Percentiles rank a stretch among this genome's conserved stretches.
These are phyloP conservation scores for Pocillopora damicornis DNA, from an alignment of 64 coral and sea anemone species.

Conservation along the genomic window DNA sequence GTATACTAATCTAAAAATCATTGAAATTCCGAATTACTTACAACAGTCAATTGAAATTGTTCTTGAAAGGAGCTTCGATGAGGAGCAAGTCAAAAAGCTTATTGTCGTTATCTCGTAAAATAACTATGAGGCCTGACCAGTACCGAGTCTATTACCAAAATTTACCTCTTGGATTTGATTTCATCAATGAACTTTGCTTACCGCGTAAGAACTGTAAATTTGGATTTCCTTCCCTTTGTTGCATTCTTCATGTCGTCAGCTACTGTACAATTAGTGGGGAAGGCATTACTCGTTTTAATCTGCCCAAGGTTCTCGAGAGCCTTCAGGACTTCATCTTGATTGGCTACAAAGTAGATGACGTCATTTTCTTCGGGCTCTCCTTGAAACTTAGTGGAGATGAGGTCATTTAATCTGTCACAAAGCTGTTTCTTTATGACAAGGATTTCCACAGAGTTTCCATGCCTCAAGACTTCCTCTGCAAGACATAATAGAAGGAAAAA, in stretches of 20 bases:
- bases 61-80: too few species aligned
- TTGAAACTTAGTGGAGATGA: conserved; percentile 87
- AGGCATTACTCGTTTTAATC: conserved; percentile 93
- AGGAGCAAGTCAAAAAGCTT: too few species aligned
- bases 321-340: conserved; percentile 89
- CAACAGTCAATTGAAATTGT: too few species aligned
- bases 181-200: conserved; percentile 1
- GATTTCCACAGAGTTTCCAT: conserved; percentile 93
- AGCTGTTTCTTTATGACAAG: conserved; percentile 93
- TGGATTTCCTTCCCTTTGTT: conserved; percentile 72
- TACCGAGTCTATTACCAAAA: too few species aligned
- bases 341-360: conserved; percentile 88
- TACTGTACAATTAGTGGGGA: conserved; percentile 82
- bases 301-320: conserved; percentile 85
- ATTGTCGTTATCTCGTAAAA: too few species aligned
- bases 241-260: conserved; percentile 78
- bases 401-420: conserved; percentile 82
- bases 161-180: too few species aligned
- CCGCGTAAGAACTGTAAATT: conserved; percentile 86
- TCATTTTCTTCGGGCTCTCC: conserved; percentile 98
- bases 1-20: too few species aligned
- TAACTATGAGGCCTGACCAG: too few species aligned
- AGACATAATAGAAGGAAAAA: not conserved
- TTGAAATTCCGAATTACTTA: too few species aligned
- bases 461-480: conserved; percentile 91